phyloP scores from a whole-genome alignment of 1,140 invertebrate genomes.

The Chironomus tepperi region DNA sequence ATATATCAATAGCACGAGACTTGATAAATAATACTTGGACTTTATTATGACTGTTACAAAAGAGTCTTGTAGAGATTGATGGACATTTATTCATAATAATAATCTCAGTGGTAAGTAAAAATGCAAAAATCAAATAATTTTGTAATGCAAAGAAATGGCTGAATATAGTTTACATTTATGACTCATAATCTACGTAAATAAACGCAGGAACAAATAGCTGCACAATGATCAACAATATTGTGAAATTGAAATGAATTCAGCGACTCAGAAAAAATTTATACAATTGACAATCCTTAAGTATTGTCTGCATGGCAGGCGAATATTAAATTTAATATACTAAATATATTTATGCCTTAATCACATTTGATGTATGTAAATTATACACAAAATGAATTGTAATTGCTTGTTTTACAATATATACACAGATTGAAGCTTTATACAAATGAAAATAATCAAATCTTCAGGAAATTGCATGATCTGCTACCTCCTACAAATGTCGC shows the following conservation, averaged over 20 bases:
- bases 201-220: neutral
- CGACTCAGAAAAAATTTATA: slow-evolving; percentile 5
- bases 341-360: neutral
- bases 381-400: slow-evolving; percentile 9
- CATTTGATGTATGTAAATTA: neutral
- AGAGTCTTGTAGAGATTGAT: neutral
- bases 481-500: neutral
- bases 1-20: neutral
- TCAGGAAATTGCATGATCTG: neutral
- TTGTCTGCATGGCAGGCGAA: neutral
- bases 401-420: neutral
- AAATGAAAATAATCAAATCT: no score
- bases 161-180: neutral
- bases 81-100: neutral
- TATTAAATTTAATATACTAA: slow-evolving; percentile 2
- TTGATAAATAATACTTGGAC: neutral
- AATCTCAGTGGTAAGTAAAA: neutral
- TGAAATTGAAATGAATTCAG: neutral
- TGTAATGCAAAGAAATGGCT: no score
- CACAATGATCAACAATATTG: neutral
- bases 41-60: neutral
- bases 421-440: neutral
- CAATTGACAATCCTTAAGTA: slow-evolving; percentile 8
- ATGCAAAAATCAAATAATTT: neutral
- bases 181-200: neutral